Evolutionary conservation across 1,140 invertebrate genomes (phyloP).

Genomic region (Lordiphosa collinella): DNA sequence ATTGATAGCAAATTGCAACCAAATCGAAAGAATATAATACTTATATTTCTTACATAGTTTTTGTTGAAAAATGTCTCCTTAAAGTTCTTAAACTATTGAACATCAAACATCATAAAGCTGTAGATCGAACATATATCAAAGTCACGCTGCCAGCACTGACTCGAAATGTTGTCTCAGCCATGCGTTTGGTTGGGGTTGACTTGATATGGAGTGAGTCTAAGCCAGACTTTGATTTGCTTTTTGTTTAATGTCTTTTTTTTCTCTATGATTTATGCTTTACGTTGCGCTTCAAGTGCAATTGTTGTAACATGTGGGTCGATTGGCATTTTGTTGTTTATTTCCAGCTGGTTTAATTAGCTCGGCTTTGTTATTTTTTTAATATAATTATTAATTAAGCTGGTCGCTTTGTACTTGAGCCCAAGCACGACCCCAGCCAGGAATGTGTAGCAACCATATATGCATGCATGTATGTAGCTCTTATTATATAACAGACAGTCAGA

Average conservation of each 20-base stretch:
- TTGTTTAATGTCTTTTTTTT: conserved; percentile 30
- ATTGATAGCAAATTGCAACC: too few species aligned
- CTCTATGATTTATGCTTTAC: conserved; percentile 61
- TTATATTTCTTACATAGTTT: too few species aligned
- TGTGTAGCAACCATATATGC: conserved; percentile 28
- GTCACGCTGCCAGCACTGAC: too few species aligned
- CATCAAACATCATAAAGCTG: too few species aligned
- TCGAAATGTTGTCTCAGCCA: too few species aligned
- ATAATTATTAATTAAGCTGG: conserved; percentile 56
- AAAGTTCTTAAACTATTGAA: too few species aligned
- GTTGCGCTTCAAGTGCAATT: conserved; percentile 57
- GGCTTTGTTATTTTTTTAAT: conserved; percentile 40
- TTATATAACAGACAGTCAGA: conserved; percentile 21
- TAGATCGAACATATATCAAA: too few species aligned
- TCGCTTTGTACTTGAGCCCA: conserved; percentile 53
- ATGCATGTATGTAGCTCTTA: conserved; percentile 10
- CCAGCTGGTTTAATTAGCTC: conserved; percentile 53
- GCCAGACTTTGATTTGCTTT: conserved; percentile 1
- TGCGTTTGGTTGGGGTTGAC: too few species aligned
- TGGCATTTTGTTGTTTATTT: conserved; percentile 34
- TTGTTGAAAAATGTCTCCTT: too few species aligned
- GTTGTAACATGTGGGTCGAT: conserved; percentile 35
- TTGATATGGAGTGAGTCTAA: conserved; percentile 24
- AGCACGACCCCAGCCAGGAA: conserved; percentile 33
- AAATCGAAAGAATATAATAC: too few species aligned